Conservation (phyloP, 2,113 vertebrate genomes). For the Murina feae region DNA sequence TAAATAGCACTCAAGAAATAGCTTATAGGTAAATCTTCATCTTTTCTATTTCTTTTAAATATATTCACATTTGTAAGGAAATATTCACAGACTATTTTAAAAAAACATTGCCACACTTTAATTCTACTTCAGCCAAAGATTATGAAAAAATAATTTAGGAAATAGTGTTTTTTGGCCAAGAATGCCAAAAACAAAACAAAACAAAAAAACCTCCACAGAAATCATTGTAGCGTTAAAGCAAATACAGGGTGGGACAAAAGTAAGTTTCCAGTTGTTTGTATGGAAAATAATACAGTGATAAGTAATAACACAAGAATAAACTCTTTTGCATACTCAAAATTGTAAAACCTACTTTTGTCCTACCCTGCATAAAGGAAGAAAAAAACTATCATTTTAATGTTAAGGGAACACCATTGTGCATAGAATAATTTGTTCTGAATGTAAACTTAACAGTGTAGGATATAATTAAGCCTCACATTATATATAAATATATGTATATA, state of each 20-base stretch:
- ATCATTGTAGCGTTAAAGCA: background rate
- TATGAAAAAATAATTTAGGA: constrained; percentile 26
- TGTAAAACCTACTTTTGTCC: background rate
- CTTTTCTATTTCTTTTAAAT: background rate
- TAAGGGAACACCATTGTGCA: background rate
- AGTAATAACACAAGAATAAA: background rate
- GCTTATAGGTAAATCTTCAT: background rate
- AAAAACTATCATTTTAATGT: constrained; percentile 3
- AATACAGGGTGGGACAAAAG: background rate
- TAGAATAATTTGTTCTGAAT: background rate
- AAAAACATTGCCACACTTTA: background rate
- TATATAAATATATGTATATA: no score
- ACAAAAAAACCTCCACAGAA: background rate
- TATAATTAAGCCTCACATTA: background rate
- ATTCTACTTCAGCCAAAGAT: constrained; percentile 5
- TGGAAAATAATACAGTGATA: background rate
- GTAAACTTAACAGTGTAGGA: background rate
- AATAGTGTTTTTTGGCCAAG: background rate
- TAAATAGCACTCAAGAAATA: background rate
- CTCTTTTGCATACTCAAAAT: background rate
- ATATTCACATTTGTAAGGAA: background rate
- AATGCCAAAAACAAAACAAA: background rate
- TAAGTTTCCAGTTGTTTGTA: background rate
- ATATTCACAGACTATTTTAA: background rate
- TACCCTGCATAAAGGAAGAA: background rate